These are phyloP conservation scores for Amphipoea oculea DNA, from an alignment of 2,888 invertebrate genomes.

Conservation along the genomic window DNA sequence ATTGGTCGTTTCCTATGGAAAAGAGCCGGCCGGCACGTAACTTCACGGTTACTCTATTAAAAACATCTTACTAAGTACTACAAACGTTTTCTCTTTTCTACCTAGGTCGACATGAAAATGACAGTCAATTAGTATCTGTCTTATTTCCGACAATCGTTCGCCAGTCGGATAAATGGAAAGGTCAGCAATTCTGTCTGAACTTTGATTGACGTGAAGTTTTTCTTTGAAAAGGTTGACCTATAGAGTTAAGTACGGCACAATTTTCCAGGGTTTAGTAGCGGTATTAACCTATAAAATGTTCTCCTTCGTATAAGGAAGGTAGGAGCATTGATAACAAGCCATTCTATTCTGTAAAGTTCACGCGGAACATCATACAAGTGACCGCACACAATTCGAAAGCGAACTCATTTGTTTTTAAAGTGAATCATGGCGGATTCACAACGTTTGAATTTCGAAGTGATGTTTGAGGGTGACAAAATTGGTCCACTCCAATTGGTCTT, in stretches of 20 bases:
- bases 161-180: conserved; percentile 12
- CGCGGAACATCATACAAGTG: neutral
- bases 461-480: neutral
- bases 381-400: neutral
- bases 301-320: neutral
- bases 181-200: conserved; percentile 19
- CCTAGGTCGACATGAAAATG: conserved; percentile 1
- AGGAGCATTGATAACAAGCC: neutral
- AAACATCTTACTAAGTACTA: neutral
- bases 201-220: neutral
- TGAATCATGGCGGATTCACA: too few relatives aligned
- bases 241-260: neutral
- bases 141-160: conserved; percentile 3
- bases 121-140: conserved; percentile 34
- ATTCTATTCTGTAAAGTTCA: neutral
- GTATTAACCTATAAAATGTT: neutral
- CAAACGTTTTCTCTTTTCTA: neutral
- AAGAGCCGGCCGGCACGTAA: neutral
- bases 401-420: neutral
- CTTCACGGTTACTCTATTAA: neutral
- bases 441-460: neutral
- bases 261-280: neutral
- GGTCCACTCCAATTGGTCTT: fast-evolving
- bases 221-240: neutral
- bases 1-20: neutral